A percentile compares a stretch with the other conserved stretches of the same genome.
These are phyloP conservation scores for Egretta garzetta DNA, from an alignment of 2,113 vertebrate genomes.

Conservation along the genomic window DNA sequence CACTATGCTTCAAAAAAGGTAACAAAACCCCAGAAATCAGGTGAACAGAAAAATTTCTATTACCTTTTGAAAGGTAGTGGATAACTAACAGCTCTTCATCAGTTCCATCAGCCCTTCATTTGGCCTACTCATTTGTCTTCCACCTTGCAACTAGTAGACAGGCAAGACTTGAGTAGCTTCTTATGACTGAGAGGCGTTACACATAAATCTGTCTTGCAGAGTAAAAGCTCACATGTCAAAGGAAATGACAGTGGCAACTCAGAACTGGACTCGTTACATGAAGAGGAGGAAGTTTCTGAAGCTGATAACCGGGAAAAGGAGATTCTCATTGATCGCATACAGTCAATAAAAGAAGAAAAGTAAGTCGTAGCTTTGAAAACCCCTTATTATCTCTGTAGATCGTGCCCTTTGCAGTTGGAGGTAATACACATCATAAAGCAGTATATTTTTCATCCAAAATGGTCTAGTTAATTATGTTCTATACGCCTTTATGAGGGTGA, in stretches of 20 bases:
- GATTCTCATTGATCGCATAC: constrained; percentile 89
- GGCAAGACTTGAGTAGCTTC: no score
- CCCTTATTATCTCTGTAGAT: neutral
- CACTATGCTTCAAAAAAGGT: neutral
- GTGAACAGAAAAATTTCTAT: neutral
- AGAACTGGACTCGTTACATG: constrained; percentile 77
- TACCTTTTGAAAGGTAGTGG: neutral
- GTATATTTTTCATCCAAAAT: neutral
- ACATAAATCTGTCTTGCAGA: constrained; percentile 39
- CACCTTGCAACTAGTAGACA: neutral
- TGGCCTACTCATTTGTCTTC: neutral
- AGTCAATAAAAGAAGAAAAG: constrained; percentile 98
- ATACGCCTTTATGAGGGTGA: neutral
- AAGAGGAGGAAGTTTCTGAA: constrained; percentile 82
- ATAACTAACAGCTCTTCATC: constrained; percentile 4
- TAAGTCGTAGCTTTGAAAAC: constrained; percentile 61
- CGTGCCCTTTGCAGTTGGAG: neutral
- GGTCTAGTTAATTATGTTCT: neutral
- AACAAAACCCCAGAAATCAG: neutral
- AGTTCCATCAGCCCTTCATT: neutral
- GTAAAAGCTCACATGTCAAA: constrained; percentile 65
- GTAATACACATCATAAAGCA: neutral
- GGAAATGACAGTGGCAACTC: constrained; percentile 11
- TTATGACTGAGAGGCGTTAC: neutral
- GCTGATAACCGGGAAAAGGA: constrained; percentile 83